Conservation (phyloP, 2,113 vertebrate species). For the Odobenus rosmarus region DNA sequence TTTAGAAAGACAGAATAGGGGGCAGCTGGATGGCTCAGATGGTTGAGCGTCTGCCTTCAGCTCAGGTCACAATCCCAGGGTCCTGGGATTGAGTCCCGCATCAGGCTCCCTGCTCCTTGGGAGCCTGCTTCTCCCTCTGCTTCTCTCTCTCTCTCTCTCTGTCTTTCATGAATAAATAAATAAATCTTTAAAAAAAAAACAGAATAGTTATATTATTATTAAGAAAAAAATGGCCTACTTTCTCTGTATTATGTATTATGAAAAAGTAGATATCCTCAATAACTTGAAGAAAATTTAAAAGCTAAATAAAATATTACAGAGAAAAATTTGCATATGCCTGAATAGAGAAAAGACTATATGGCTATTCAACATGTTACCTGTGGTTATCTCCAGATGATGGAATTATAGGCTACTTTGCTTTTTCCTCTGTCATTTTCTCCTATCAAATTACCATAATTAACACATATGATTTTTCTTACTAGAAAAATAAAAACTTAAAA, state of each 20-base stretch:
- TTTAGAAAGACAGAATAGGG: conserved; percentile 11
- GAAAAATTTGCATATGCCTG: conserved; percentile 17
- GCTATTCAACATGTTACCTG: background rate
- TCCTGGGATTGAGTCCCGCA: too few relatives aligned
- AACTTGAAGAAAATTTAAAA: conserved; percentile 46
- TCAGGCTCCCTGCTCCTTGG: too few relatives aligned
- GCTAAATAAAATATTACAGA: conserved; percentile 45
- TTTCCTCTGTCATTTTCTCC: conserved; percentile 53
- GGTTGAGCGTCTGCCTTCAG: too few relatives aligned
- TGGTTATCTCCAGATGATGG: background rate
- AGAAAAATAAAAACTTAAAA: conserved; percentile 35
- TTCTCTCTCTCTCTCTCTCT: too few relatives aligned
- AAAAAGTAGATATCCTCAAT: background rate
- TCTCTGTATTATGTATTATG: background rate
- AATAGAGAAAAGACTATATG: conserved; percentile 11
- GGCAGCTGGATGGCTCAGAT: too few relatives aligned
- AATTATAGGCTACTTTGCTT: background rate
- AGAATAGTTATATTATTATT: background rate
- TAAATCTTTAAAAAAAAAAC: too few relatives aligned
- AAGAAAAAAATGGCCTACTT: background rate
- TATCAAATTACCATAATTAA: conserved; percentile 36
- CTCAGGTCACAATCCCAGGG: too few relatives aligned
- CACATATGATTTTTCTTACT: conserved; percentile 25
- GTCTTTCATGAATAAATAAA: too few relatives aligned
- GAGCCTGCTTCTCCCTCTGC: too few relatives aligned